Conservation (phyloP, 1,140 invertebrate species). For the Pteromalus puparum region DNA sequence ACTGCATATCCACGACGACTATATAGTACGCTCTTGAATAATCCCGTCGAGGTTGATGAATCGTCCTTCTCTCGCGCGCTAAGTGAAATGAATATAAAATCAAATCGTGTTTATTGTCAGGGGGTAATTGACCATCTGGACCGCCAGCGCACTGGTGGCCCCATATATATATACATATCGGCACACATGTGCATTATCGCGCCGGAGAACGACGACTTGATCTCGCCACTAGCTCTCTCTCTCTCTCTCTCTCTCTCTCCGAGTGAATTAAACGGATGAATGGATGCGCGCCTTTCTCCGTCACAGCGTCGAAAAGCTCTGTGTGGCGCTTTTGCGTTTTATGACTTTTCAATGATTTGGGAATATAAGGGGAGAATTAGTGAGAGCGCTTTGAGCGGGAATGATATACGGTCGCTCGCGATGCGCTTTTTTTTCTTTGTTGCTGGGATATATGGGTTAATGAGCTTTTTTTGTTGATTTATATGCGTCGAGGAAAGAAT, state of each 20-base stretch:
- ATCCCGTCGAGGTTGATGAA: conserved; percentile 68
- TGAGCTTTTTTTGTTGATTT: not conserved
- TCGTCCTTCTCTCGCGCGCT: conserved; percentile 62
- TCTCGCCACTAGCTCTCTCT: not conserved
- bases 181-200: conserved; percentile 14
- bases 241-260: not conserved
- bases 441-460: not conserved
- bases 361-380: not conserved
- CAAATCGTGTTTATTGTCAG: conserved; percentile 73
- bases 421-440: not conserved
- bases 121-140: conserved; percentile 72
- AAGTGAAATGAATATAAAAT: conserved; percentile 73
- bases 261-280: conserved; percentile 30
- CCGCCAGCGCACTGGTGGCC: not conserved
- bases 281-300: not conserved
- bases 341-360: conserved; percentile 5
- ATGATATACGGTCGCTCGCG: too few species aligned
- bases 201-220: not conserved
- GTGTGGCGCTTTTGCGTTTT: not conserved
- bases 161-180: not conserved
- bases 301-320: not conserved
- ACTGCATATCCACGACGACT: not conserved
- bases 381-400: not conserved
- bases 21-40: conserved; percentile 52
- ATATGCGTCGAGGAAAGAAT: too few species aligned